Evolutionary conservation across 2,113 vertebrate genomes (phyloP).

Genomic region (Aegotheles bennettii): DNA sequence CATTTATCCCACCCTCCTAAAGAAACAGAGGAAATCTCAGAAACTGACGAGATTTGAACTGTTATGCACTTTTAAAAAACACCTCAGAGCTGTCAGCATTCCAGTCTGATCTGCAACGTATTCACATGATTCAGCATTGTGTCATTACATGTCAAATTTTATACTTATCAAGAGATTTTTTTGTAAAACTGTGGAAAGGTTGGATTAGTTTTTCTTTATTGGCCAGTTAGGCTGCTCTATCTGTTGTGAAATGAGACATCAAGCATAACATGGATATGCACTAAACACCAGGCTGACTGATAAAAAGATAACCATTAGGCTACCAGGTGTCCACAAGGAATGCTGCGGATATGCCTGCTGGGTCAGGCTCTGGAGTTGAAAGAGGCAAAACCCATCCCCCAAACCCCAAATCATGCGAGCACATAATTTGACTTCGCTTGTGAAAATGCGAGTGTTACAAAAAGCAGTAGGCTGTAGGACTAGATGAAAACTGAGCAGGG

Average conservation of each 20-base stretch:
- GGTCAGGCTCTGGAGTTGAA: neutral
- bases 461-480: neutral
- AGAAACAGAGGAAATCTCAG: constrained; percentile 33
- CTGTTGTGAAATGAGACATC: neutral
- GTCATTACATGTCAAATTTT: neutral
- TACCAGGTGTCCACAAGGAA: neutral
- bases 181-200: neutral
- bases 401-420: fast-evolving
- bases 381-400: neutral
- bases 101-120: neutral
- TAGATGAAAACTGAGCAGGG: neutral
- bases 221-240: neutral
- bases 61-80: constrained; percentile 14
- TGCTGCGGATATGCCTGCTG: neutral
- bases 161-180: neutral
- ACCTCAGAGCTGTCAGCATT: constrained; percentile 17
- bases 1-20: constrained; percentile 24
- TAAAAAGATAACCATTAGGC: neutral
- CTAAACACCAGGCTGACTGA: neutral
- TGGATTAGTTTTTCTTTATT: neutral
- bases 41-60: constrained; percentile 38
- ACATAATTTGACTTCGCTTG: neutral
- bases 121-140: constrained; percentile 49
- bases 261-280: fast-evolving
- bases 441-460: neutral